Base-by-base conservation (phyloP, 2,113 vertebrate genomes). In the Seriola dumerili region DNA sequence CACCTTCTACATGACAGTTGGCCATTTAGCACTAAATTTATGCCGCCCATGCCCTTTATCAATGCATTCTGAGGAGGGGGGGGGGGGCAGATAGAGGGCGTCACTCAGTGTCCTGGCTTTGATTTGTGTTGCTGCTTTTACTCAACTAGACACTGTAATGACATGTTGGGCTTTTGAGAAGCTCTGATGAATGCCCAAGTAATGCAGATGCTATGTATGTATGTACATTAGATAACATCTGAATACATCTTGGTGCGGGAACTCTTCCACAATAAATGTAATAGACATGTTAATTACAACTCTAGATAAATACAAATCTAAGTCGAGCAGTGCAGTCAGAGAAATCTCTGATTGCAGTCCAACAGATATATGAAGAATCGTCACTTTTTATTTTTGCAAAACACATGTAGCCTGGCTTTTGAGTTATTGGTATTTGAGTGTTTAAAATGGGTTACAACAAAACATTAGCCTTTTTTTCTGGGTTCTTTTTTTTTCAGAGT, bases 31-130 rank as follows among this genome's bases (percentile, higher is more conserved):
- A 84, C 50, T 77, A 86, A 94, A 94, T 94, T 93, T 94, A 94
- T 94, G 93, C 93, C 91, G 85, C 89, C 90, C 84, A 75, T 93
- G 93, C 91, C 92, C 93, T 95, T 95, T 93, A 94, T 92, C 92
- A 88, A 67, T 96, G 96, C 94, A 78, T 95, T 92, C 68, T 94
- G 91, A 42, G 58, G 64, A 44, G 58, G 40, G 38, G 36, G 67
- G 13, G 42, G 93, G 89, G n/a, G 57, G 91, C 85, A 94, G 95
- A 95, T 94, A 93, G 96, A 93, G 96, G 95, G 95, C 93, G 94
- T 96, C 94, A 92, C 95, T 96, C 95, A 93, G 81, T 88, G 89
- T 95, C 95, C 93, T 91, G 21, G 71, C 89, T 91, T 91, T 94
- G 90, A 92, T 93, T 94, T 93, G 89, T 92, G 90, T 85, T 80